A percentile compares a stretch with the other conserved stretches of the same genome.
Evolutionary conservation across 2,113 vertebrate genomes (phyloP).

Genomic region (Ailurus styani): DNA sequence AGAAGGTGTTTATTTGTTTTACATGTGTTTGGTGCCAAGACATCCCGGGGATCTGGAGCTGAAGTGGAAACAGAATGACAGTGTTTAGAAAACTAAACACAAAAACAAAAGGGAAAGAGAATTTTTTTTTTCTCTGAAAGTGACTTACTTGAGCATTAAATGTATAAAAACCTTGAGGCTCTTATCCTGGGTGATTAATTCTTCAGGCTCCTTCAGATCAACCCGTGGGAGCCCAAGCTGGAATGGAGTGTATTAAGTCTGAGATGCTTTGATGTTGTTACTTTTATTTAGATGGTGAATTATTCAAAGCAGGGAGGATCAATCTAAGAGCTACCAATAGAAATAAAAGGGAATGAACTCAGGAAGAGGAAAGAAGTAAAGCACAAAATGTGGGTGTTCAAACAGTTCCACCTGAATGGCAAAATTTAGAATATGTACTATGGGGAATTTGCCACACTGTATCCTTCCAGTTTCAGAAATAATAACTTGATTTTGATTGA

Average conservation of each 20-base stretch:
- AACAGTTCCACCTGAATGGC: conserved; percentile 47
- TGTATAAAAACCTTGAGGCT: conserved; percentile 53
- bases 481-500: conserved; percentile 50
- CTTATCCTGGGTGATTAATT: conserved; percentile 70
- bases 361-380: conserved; percentile 29
- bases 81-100: conserved; percentile 74
- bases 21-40: conserved; percentile 75
- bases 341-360: conserved; percentile 61
- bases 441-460: conserved; percentile 6
- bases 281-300: conserved; percentile 70
- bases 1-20: conserved; percentile 78
- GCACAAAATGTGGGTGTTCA: conserved; percentile 54
- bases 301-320: conserved; percentile 65
- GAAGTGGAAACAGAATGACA: conserved; percentile 77
- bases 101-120: conserved; percentile 70
- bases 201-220: conserved; percentile 59
- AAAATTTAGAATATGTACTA: background rate
- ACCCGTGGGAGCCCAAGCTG: background rate
- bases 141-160: conserved; percentile 68
- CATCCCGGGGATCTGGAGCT: conserved; percentile 68
- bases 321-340: conserved; percentile 41
- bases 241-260: conserved; percentile 59
- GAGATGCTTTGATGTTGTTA: conserved; percentile 65
- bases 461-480: conserved; percentile 42
- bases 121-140: conserved; percentile 40